phyloP scores from a whole-genome alignment of 2,888 invertebrate species.

The Ormyrus nitidulus region DNA sequence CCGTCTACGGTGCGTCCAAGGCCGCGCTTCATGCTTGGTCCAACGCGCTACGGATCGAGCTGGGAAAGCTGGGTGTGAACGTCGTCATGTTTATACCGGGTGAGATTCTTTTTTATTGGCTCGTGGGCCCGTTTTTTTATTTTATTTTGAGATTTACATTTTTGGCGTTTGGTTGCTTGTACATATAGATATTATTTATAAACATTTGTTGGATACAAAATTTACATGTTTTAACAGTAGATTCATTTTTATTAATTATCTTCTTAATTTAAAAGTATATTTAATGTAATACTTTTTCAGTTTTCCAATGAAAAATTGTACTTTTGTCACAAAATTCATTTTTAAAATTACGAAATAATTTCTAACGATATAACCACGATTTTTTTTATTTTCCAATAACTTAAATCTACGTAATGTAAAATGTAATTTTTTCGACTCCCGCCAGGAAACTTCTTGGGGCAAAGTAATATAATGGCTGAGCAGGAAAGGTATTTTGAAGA shows the following conservation, averaged over 20 bases:
- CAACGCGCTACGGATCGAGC: conserved; percentile 84
- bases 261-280: conserved; percentile 13
- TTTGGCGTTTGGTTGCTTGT: too few relatives aligned
- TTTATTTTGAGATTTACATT: too few relatives aligned
- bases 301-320: conserved; percentile 17
- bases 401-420: too few relatives aligned
- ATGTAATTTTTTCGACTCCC: neutral
- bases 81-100: conserved; percentile 88
- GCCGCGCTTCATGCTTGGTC: conserved; percentile 86
- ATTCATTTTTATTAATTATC: neutral
- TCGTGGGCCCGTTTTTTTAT: too few relatives aligned
- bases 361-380: too few relatives aligned
- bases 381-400: too few relatives aligned
- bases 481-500: conserved; percentile 80
- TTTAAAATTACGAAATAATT: neutral
- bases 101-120: conserved; percentile 64
- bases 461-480: conserved; percentile 82
- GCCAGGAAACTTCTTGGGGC: conserved; percentile 82
- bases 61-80: conserved; percentile 82
- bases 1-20: conserved; percentile 89
- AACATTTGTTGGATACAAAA: too few relatives aligned
- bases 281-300: conserved; percentile 25
- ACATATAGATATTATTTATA: too few relatives aligned
- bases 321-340: conserved; percentile 25
- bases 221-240: too few relatives aligned